Evolutionary conservation across 2,797 vertebrate species (phyloP).

Genomic region (Malurus leucopterus): DNA sequence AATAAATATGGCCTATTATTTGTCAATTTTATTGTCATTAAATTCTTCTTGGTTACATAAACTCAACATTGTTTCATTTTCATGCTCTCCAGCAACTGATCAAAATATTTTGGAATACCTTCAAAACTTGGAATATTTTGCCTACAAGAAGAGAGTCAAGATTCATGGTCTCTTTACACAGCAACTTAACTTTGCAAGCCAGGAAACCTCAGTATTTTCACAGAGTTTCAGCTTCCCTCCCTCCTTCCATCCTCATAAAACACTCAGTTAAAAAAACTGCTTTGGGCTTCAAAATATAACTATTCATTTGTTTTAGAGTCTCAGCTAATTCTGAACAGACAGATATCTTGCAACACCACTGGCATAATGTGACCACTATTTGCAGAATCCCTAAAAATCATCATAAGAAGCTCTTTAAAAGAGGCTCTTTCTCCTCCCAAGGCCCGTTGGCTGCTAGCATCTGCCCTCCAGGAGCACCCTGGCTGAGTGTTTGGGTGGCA

Average conservation of each 20-base stretch:
- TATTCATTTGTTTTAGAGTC: background rate
- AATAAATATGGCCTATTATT: constrained; percentile 58
- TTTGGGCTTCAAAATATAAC: background rate
- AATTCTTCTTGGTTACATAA: background rate
- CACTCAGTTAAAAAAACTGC: background rate
- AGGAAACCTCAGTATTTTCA: constrained; percentile 11
- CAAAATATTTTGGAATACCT: constrained; percentile 25
- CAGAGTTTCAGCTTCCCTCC: background rate
- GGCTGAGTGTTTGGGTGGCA: constrained; percentile 34
- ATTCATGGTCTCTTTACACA: background rate
- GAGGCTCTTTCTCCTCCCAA: background rate
- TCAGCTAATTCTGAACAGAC: background rate
- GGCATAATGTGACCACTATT: background rate
- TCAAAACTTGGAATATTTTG: background rate
- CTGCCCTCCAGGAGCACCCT: background rate
- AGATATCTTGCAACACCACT: background rate
- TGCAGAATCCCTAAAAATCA: background rate
- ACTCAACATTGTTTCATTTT: constrained; percentile 7
- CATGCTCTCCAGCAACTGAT: background rate
- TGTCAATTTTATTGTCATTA: constrained; percentile 60
- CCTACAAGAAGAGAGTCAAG: background rate
- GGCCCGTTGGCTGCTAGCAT: background rate
- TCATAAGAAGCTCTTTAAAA: background rate
- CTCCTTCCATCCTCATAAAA: background rate
- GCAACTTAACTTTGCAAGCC: background rate